A percentile compares a stretch with the other conserved stretches of the same genome.
phyloP scores from a whole-genome alignment of 2,113 vertebrate species.

The Gopherus evgoodei region DNA sequence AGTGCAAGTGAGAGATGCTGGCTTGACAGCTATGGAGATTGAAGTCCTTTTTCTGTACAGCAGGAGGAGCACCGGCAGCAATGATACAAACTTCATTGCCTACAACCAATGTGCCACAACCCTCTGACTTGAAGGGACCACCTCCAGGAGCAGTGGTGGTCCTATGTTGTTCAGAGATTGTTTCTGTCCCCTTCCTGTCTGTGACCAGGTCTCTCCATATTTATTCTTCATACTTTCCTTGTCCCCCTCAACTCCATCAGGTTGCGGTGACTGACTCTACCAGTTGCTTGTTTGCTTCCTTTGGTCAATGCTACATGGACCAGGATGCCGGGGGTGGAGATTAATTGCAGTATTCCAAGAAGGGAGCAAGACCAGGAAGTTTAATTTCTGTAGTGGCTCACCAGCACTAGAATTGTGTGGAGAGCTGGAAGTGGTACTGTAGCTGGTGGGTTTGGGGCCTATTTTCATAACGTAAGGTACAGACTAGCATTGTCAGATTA shows the following conservation, averaged over 20 bases:
- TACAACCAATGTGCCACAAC: background rate
- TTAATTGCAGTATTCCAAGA: background rate
- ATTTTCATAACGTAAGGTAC: background rate
- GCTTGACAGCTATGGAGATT: background rate
- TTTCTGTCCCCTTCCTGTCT: conserved; percentile 14
- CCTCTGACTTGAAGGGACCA: background rate
- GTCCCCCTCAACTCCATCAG: background rate
- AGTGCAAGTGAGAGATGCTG: background rate
- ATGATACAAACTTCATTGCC: rapidly evolving
- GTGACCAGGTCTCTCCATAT: conserved; percentile 1
- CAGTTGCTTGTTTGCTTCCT: background rate
- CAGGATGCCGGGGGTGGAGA: background rate
- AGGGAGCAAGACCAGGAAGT: background rate
- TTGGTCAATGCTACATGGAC: background rate
- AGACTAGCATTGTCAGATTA: background rate
- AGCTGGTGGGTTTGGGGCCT: background rate
- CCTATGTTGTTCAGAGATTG: background rate
- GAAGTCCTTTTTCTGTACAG: background rate
- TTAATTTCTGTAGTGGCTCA: background rate
- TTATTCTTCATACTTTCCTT: background rate
- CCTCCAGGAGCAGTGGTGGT: background rate
- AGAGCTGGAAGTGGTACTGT: background rate
- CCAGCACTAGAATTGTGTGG: background rate
- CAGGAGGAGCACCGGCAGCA: background rate
- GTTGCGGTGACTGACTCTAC: background rate